Base-by-base conservation (phyloP, 2,888 invertebrate genomes). In the Alsophila aescularia region DNA sequence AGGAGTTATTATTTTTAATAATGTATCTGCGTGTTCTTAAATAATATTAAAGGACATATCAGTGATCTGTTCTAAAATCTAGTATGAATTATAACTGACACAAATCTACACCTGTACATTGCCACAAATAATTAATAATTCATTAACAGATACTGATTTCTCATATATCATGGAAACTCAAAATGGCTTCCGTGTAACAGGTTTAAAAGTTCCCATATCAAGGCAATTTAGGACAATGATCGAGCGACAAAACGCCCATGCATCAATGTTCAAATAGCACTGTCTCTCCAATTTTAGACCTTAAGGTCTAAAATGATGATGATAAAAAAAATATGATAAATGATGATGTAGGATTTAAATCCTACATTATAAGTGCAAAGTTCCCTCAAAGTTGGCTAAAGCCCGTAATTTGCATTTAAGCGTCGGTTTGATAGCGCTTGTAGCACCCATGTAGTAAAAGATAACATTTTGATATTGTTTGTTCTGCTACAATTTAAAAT, bases 391-490 rank as follows among this genome's bases (percentile, higher is more conserved):
- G 31, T 37, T 49, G 45, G 24, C 49, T 36, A 48, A 54, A 52
- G 51, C 51, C 45, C 42, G 48, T 59, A 59, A 64, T 59, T 59
- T 55, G 47, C 59, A 56, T 60, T 52, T 52, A 32, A 60, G 39
- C 45, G 53, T 55, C 37, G 49, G 58, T 59, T 59, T 60, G 62
- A 64, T 62, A 58, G 52, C 55, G 52, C 43, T 60, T 53, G 53
- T 61, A 57, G 56, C 60, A 62, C 59, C 57, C 54, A 52, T 58
- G 58, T 66, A 61, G 60, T 58, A 49, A 44, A 54, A 60, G 62
- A 63, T 62, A 64, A 62, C 59, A 56, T 58, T 57, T 60, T 59
- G 55, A 61, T 61, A 66, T 61, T 64, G 62, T 65, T 62, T 59
- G 65, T 58, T 56, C 34, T 37, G 27, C 32, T 41, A 58, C 51